Evolutionary conservation across 2,888 invertebrate genomes (phyloP).

Genomic region (Teinopalpus imperialis): DNA sequence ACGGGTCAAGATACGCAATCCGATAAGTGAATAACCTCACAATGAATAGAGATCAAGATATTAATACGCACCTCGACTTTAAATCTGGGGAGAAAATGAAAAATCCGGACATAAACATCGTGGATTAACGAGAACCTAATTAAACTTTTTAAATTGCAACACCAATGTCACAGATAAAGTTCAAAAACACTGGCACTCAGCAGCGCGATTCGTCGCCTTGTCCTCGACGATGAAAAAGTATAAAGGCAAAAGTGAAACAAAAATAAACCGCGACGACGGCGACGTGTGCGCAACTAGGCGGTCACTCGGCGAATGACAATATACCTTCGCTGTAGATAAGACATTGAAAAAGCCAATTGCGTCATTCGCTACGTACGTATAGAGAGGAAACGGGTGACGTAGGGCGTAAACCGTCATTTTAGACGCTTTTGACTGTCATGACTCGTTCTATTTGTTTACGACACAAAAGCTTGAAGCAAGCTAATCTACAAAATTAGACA

Average conservation of each 20-base stretch:
- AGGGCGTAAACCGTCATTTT: conserved; percentile 65
- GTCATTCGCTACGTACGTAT: conserved; percentile 77
- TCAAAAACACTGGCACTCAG: conserved; percentile 73
- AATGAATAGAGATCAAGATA: conserved; percentile 24
- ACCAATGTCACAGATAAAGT: conserved; percentile 65
- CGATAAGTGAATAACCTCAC: conserved; percentile 22
- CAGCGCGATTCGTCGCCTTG: conserved; percentile 71
- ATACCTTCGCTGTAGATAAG: conserved; percentile 77
- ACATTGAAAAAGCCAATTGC: conserved; percentile 82
- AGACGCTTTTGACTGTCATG: conserved; percentile 60
- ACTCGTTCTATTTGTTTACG: conserved; percentile 58
- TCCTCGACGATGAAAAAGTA: conserved; percentile 70
- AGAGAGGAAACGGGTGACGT: conserved; percentile 77
- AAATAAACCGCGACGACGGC: conserved; percentile 56
- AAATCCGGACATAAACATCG: conserved; percentile 76
- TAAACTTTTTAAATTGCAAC: conserved; percentile 44
- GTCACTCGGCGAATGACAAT: conserved; percentile 76
- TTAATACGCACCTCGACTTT: conserved; percentile 70
- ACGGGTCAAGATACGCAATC: conserved; percentile 62
- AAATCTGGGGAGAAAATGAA: conserved; percentile 72
- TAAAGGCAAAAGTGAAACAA: conserved; percentile 70
- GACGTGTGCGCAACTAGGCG: conserved; percentile 70
- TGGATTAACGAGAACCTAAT: conserved; percentile 47
- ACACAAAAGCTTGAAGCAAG: conserved; percentile 42
- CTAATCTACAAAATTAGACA: conserved; percentile 12